Percentiles rank a stretch among this genome's conserved stretches.
Conservation (phyloP, 2,797 vertebrate genomes). For the Threskiornis aethiopicus region DNA sequence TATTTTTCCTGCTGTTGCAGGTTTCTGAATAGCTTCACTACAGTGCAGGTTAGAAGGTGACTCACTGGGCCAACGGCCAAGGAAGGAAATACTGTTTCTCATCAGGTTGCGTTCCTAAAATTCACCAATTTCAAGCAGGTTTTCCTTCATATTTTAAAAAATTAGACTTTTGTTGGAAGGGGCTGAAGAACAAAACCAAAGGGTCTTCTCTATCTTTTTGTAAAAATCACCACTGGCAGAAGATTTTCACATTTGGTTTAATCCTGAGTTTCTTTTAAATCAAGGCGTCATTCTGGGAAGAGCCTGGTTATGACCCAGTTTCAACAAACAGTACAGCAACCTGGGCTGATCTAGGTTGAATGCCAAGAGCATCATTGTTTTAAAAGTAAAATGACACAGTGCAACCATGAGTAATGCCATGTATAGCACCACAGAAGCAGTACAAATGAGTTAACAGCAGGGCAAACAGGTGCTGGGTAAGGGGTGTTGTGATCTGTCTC, state of each 20-base stretch:
- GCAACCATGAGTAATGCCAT: not conserved
- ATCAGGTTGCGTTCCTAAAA: conserved; percentile 52
- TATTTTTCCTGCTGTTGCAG: conserved; percentile 48
- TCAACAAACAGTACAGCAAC: not conserved
- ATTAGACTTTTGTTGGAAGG: not conserved
- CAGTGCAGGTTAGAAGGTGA: conserved; percentile 27
- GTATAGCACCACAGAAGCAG: not conserved
- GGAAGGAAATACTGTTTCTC: conserved; percentile 44
- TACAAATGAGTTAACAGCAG: not conserved
- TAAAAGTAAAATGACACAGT: not conserved
- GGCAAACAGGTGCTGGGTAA: not conserved
- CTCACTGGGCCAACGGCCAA: not conserved
- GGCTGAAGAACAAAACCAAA: not conserved
- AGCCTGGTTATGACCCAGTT: conserved; percentile 36
- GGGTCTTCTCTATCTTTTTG: not conserved
- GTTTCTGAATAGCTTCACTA: conserved; percentile 30
- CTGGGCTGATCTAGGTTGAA: not conserved
- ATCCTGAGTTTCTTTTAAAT: conserved; percentile 38
- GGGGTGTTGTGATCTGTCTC: not conserved
- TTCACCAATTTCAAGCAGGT: conserved; percentile 54
- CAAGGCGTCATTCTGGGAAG: not conserved
- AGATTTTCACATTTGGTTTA: not conserved
- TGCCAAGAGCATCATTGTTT: conserved; percentile 41
- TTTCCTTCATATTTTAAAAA: conserved; percentile 9
- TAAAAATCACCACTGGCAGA: not conserved